phyloP scores from a whole-genome alignment of 2,113 vertebrate species.

The Entelurus aequoreus region DNA sequence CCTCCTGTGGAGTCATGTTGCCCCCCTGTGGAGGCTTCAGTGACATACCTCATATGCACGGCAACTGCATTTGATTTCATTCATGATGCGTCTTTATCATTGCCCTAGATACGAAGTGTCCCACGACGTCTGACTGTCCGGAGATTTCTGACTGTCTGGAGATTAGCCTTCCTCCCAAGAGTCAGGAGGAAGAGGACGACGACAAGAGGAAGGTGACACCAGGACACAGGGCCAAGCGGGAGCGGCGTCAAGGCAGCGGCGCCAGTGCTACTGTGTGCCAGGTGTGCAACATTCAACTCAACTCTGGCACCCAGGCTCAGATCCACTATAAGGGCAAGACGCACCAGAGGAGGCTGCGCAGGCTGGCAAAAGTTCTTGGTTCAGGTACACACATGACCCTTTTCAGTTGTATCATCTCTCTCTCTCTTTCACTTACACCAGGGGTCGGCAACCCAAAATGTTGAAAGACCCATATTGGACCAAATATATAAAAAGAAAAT shows the following conservation, averaged over 20 bases:
- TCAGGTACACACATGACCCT: conserved; percentile 66
- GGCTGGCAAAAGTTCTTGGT: conserved; percentile 73
- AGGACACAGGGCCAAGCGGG: conserved; percentile 75
- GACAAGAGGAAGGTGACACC: conserved; percentile 41
- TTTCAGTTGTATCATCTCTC: not conserved
- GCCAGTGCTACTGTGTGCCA: conserved; percentile 81
- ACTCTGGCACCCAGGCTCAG: conserved; percentile 90
- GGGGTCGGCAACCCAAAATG: too few relatives aligned
- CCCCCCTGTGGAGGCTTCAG: conserved; percentile 59
- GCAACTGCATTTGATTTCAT: not conserved
- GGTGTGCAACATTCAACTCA: conserved; percentile 93
- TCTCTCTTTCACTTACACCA: too few relatives aligned
- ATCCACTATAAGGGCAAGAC: conserved; percentile 95
- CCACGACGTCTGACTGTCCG: conserved; percentile 68
- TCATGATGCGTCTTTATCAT: not conserved
- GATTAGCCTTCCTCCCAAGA: conserved; percentile 24
- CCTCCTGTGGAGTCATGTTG: conserved; percentile 30
- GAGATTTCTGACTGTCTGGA: conserved; percentile 65
- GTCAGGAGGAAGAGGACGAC: conserved; percentile 30
- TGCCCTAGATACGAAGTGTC: conserved; percentile 80
- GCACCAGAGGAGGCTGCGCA: conserved; percentile 90
- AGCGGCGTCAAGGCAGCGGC: conserved; percentile 78
- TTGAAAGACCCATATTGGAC: too few relatives aligned
- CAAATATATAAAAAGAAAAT: too few relatives aligned
- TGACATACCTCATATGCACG: conserved; percentile 12